Conservation (phyloP, 2,888 invertebrate species). For the Ennomos quercinarius region DNA sequence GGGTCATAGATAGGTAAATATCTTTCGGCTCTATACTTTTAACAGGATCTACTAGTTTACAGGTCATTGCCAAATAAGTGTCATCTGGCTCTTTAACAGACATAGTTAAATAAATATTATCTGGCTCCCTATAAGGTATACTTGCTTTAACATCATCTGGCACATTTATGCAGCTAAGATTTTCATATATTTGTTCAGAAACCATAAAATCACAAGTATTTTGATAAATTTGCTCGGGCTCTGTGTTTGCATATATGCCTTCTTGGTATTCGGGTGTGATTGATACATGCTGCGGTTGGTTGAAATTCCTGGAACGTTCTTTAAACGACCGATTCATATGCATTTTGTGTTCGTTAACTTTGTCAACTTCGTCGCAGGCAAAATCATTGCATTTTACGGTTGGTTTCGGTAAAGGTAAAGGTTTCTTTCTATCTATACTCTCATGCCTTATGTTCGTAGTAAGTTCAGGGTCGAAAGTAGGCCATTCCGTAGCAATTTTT, state of each 20-base stretch:
- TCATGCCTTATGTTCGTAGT: background rate
- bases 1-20: constrained; percentile 5
- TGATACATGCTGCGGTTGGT: too few species aligned
- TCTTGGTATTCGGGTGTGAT: background rate
- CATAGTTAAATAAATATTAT: constrained; percentile 12
- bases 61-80: background rate
- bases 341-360: background rate
- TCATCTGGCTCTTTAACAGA: background rate
- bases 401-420: constrained; percentile 50
- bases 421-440: constrained; percentile 46
- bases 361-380: constrained; percentile 6
- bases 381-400: constrained; percentile 9
- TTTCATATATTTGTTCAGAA: constrained; percentile 32
- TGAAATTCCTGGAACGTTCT: too few species aligned
- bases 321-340: too few species aligned
- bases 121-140: constrained; percentile 8
- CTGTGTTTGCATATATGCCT: constrained; percentile 13
- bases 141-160: constrained; percentile 58
- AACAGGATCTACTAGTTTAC: background rate
- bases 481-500: constrained; percentile 28
- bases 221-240: constrained; percentile 9
- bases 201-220: background rate
- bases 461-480: constrained; percentile 24
- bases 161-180: constrained; percentile 43
- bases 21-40: background rate